Percentiles rank a stretch among this genome's conserved stretches.
These are phyloP conservation scores for Calyptomena viridis DNA, from an alignment of 2,113 vertebrate species.

Conservation along the genomic window DNA sequence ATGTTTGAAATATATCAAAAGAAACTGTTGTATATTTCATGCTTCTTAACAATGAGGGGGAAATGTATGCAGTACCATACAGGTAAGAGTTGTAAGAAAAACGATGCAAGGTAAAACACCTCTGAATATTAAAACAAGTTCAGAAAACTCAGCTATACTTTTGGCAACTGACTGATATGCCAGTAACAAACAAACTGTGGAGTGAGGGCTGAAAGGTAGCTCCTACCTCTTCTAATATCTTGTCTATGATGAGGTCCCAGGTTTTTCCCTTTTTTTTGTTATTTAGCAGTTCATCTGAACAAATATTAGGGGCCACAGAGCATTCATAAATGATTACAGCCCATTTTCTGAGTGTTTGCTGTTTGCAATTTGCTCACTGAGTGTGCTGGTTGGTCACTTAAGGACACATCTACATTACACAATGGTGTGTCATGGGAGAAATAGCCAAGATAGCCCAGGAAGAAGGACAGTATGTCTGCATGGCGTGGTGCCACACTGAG, in stretches of 20 bases:
- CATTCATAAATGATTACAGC: neutral
- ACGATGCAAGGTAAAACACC: neutral
- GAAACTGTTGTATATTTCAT: neutral
- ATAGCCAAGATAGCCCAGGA: conserved; percentile 29
- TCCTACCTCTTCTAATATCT: neutral
- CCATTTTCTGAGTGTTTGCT: neutral
- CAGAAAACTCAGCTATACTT: neutral
- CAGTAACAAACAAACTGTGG: neutral
- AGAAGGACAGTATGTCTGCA: conserved; percentile 31
- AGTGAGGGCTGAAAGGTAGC: neutral
- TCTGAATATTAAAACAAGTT: neutral
- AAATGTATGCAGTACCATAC: accelerated
- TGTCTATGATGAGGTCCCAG: neutral
- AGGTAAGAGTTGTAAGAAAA: neutral
- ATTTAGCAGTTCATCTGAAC: neutral
- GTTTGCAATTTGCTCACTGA: neutral
- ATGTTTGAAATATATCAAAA: conserved; percentile 25
- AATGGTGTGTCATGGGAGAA: neutral
- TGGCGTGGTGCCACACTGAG: neutral
- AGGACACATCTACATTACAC: conserved; percentile 1
- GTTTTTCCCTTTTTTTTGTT: neutral
- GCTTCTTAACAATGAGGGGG: neutral
- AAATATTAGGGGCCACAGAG: neutral
- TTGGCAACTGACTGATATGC: neutral
- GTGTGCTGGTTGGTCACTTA: neutral